Evolutionary conservation across 1,140 invertebrate genomes (phyloP).

Genomic region (Lithobius niger): DNA sequence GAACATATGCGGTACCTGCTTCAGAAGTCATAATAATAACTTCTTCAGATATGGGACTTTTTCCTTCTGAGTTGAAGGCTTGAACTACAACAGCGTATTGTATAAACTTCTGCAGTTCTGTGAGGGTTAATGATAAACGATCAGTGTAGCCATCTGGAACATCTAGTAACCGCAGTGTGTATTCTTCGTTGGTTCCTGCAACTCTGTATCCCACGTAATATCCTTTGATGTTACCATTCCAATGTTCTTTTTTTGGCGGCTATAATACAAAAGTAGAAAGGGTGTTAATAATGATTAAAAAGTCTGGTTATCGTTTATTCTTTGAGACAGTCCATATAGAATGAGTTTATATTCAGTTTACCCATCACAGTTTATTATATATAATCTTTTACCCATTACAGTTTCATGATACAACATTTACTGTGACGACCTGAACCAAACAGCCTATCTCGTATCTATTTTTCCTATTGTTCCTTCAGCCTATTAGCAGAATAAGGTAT

Average conservation of each 20-base stretch:
- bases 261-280: conserved; percentile 34
- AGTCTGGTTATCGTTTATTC: background rate
- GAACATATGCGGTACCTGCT: too few species aligned
- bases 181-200: background rate
- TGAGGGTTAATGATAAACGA: conserved; percentile 26
- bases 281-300: background rate
- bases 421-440: too few species aligned
- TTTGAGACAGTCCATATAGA: background rate
- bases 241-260: conserved; percentile 70
- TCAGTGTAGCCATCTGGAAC: conserved; percentile 7
- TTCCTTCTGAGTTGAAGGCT: conserved; percentile 86
- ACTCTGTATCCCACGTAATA: conserved; percentile 79
- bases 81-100: conserved; percentile 89
- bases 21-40: conserved; percentile 77
- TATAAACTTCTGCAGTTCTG: conserved; percentile 60
- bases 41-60: conserved; percentile 77
- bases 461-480: too few species aligned
- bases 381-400: too few species aligned
- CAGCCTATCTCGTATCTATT: too few species aligned
- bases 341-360: too few species aligned
- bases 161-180: background rate
- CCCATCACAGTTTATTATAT: too few species aligned
- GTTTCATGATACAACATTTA: too few species aligned
- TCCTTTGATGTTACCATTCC: conserved; percentile 84
- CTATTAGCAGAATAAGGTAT: too few species aligned